phyloP scores from a whole-genome alignment of 2,797 vertebrate genomes.

The Chelon auratus region DNA sequence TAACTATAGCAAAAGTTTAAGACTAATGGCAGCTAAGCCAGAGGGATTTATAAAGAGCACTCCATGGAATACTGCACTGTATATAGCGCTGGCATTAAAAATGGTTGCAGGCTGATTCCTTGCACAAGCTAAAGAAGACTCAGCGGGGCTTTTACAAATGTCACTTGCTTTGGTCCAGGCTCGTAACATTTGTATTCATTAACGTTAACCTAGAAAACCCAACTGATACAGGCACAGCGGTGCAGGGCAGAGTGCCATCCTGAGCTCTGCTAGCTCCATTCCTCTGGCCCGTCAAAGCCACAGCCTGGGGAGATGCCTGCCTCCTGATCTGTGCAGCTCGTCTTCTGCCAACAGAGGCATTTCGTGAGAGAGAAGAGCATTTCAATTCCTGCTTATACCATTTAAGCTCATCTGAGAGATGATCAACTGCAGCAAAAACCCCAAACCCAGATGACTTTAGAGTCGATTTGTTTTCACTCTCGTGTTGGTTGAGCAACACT shows the following conservation, averaged over 20 bases:
- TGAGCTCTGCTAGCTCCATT: constrained; percentile 61
- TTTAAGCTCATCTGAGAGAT: constrained; percentile 45
- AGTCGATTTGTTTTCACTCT: constrained; percentile 29
- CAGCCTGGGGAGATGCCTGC: constrained; percentile 72
- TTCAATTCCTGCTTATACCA: constrained; percentile 43
- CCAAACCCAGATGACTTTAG: constrained; percentile 29
- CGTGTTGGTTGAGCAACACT: constrained; percentile 23
- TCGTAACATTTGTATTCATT: constrained; percentile 58
- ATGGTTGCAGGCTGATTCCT: constrained; percentile 5
- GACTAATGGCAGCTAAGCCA: neutral
- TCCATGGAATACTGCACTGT: neutral
- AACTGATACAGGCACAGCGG: constrained; percentile 43
- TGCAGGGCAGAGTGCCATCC: constrained; percentile 68
- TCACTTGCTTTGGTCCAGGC: constrained; percentile 36
- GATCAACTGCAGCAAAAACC: constrained; percentile 51
- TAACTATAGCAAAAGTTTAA: constrained; percentile 16
- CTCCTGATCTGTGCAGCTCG: constrained; percentile 63
- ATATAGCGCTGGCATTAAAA: neutral
- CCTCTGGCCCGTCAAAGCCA: constrained; percentile 63
- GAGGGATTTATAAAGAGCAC: constrained; percentile 11
- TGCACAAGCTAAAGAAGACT: constrained; percentile 25
- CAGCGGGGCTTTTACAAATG: constrained; percentile 43
- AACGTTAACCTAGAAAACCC: constrained; percentile 62
- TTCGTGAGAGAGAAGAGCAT: constrained; percentile 45
- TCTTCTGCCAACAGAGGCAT: constrained; percentile 62